phyloP scores from a whole-genome alignment of 2,113 vertebrate genomes.

The Promerops cafer region DNA sequence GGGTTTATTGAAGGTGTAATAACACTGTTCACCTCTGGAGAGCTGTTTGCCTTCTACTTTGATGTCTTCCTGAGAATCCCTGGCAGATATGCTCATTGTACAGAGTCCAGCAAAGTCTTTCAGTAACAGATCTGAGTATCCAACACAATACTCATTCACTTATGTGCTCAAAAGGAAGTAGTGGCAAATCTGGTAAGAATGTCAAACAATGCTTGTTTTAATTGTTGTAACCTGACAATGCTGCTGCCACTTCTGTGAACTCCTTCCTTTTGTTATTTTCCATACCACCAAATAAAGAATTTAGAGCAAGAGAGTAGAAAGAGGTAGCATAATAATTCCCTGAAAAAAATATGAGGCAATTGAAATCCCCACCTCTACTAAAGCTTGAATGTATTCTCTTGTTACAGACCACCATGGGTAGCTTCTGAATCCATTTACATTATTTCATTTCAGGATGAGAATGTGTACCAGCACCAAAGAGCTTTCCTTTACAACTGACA shows the following conservation, averaged over 20 bases:
- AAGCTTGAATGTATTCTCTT: neutral
- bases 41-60: neutral
- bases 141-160: neutral
- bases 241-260: neutral
- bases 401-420: neutral
- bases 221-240: neutral
- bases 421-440: neutral
- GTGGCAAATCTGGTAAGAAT: neutral
- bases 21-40: neutral
- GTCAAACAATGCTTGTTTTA: neutral
- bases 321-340: neutral
- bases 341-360: neutral
- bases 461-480: neutral
- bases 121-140: neutral
- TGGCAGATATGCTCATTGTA: neutral
- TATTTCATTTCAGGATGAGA: neutral
- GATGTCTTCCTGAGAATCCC: neutral
- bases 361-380: neutral
- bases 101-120: neutral
- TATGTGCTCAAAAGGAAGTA: neutral
- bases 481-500: neutral
- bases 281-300: neutral
- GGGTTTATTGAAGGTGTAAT: neutral
- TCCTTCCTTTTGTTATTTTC: neutral
- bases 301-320: neutral